phyloP scores from a whole-genome alignment of 2,113 vertebrate genomes.

The Rhombomys opimus region DNA sequence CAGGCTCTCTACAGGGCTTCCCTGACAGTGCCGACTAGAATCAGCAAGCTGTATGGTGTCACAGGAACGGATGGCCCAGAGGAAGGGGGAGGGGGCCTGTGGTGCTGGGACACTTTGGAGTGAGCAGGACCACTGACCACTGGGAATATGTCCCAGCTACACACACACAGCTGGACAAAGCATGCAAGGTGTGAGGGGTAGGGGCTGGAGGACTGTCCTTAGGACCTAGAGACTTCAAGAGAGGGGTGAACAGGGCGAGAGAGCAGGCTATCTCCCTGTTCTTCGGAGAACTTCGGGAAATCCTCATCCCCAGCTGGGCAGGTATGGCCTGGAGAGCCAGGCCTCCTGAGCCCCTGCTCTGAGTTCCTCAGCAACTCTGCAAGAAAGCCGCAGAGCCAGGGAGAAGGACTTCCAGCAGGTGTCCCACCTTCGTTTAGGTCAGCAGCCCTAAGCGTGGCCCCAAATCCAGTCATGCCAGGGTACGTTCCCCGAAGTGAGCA shows the following conservation, averaged over 20 bases:
- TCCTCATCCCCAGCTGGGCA: rapidly evolving
- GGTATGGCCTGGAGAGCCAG: not conserved
- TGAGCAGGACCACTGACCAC: not conserved
- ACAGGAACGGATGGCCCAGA: not conserved
- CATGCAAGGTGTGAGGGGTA: no score
- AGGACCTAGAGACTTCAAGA: no score
- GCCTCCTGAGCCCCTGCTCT: not conserved
- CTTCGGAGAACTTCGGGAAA: not conserved
- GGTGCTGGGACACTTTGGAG: not conserved
- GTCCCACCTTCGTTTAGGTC: not conserved
- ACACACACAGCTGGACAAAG: not conserved
- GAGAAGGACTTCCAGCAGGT: no score
- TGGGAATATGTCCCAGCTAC: rapidly evolving
- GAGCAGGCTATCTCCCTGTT: no score
- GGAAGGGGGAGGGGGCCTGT: not conserved
- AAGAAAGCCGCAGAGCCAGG: not conserved
- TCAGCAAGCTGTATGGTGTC: rapidly evolving
- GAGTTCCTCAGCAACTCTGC: not conserved
- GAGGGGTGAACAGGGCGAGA: not conserved
- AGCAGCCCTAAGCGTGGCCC: not conserved
- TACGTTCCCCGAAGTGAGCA: not conserved
- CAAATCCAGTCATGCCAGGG: no score
- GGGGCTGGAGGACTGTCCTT: not conserved
- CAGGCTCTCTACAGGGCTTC: no score
- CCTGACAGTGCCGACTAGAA: not conserved